phyloP scores from a whole-genome alignment of 1,140 invertebrate species.

The Oryzaephilus surinamensis region DNA sequence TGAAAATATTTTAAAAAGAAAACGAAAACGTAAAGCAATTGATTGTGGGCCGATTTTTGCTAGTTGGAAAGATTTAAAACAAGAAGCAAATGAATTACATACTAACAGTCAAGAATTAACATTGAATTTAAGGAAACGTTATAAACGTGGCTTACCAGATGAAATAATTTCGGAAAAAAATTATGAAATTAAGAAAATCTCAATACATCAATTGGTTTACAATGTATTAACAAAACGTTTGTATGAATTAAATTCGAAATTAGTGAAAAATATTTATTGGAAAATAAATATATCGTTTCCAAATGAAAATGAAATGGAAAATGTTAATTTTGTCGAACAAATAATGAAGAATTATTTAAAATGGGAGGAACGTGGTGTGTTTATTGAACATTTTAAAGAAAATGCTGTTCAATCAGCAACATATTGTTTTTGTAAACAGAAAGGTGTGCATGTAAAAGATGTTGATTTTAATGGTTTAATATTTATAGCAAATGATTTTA shows the following conservation, averaged over 20 bases:
- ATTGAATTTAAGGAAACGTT: conserved; percentile 43
- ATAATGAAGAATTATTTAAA: conserved; percentile 33
- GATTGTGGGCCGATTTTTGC: conserved; percentile 46
- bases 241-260: conserved; percentile 38
- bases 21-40: conserved; percentile 38
- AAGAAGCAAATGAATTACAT: conserved; percentile 42
- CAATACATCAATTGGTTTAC: conserved; percentile 40
- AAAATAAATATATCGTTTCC: conserved; percentile 55
- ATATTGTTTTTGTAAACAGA: conserved; percentile 22
- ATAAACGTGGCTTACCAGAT: conserved; percentile 39
- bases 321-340: conserved; percentile 27
- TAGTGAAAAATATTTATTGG: conserved; percentile 49
- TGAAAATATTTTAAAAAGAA: conserved; percentile 33
- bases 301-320: conserved; percentile 27
- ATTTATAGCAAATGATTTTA: conserved; percentile 24
- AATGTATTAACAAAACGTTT: conserved; percentile 38
- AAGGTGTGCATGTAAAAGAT: conserved; percentile 12
- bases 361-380: conserved; percentile 16
- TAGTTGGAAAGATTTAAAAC: conserved; percentile 36
- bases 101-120: conserved; percentile 40
- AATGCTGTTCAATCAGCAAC: conserved; percentile 14
- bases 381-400: conserved; percentile 20
- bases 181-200: conserved; percentile 34
- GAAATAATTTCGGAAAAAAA: conserved; percentile 33
- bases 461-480: conserved; percentile 25